Evolutionary conservation across 2,113 vertebrate genomes (phyloP), one percentile per base, ranked within the genome.

Genomic region (Xiphorhynchus elegans): DNA sequence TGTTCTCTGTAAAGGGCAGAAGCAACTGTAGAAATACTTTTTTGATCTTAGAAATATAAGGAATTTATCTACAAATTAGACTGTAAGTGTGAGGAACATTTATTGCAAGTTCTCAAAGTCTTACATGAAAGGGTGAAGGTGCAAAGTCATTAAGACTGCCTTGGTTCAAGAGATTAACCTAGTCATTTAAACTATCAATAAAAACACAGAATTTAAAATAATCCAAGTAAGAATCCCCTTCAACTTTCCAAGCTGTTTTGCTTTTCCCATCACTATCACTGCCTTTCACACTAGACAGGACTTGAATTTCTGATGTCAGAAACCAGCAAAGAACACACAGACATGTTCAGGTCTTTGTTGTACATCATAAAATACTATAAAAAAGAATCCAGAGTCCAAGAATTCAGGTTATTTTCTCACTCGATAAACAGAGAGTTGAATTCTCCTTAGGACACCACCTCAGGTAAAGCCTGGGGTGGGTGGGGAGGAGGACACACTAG

Each of bases 151-250:
- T 92, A 87, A 88, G 67, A 83, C 85, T 93, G 79, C 72, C 82
- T 96, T 96, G 89, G 95, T 90, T 96, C 68, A 49, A 84, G 90
- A 75, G 44, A 62, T 92, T 92, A 96, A 88, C 29, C 59, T 96
- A 88, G 33, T 86, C 15, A 88, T 85, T 92, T 85, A 73, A 90
- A 59, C 59, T 93, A 86, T 78, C 87, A 90, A 85, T 68, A 89
- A 78, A 95, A 92, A 70, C 49, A 81, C 53, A 89, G 67, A 92
- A 73, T 21, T 92, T 84, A 55, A 93, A 95, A 84, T 78, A 90
- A 90, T 87, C 44, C 67, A 87, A 80, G 58, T 79, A 90, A 91
- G 85, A 93, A 96, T 95, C 90, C 88, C 93, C 93, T 93, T 93
- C 83, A 70, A 67, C 31, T 90, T 93, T 88, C 64, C 70, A 75